These are phyloP conservation scores for Lasioglossum zephyrum DNA, from an alignment of 2,888 invertebrate species.

Conservation along the genomic window DNA sequence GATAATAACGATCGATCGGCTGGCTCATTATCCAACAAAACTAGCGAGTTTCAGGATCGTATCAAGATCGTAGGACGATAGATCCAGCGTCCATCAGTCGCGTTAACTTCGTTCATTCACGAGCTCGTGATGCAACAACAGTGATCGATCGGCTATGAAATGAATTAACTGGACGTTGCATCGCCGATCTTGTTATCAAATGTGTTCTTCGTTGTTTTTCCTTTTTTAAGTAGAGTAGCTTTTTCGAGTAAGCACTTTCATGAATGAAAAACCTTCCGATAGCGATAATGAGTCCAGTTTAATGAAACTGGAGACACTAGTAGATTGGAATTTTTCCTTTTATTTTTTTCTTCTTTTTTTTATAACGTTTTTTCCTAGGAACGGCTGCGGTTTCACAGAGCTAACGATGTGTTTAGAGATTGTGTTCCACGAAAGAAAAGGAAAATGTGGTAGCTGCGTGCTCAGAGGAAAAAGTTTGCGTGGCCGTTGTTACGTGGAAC, in stretches of 20 bases:
- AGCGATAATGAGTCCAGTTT: slow-evolving; percentile 42
- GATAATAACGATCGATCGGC: slow-evolving; percentile 42
- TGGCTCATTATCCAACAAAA: slow-evolving; percentile 37
- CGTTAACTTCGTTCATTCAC: slow-evolving; percentile 10
- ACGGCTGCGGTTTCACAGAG: background rate
- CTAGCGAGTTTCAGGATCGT: slow-evolving; percentile 28
- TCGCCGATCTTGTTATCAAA: background rate
- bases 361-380: background rate
- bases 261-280: slow-evolving; percentile 17
- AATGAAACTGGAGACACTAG: slow-evolving; percentile 28
- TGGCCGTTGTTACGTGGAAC: background rate
- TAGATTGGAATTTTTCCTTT: background rate
- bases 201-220: background rate
- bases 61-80: slow-evolving; percentile 1
- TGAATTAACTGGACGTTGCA: background rate
- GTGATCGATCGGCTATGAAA: background rate
- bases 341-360: background rate
- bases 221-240: background rate
- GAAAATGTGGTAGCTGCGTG: background rate
- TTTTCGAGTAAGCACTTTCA: background rate
- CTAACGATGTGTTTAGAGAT: background rate
- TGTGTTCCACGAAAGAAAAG: background rate
- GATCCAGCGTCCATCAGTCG: background rate
- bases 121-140: background rate
- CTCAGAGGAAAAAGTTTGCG: background rate